Evolutionary conservation across 2,888 invertebrate genomes (phyloP), one percentile per base, ranked within the genome.

Genomic region (Agrotis puta): DNA sequence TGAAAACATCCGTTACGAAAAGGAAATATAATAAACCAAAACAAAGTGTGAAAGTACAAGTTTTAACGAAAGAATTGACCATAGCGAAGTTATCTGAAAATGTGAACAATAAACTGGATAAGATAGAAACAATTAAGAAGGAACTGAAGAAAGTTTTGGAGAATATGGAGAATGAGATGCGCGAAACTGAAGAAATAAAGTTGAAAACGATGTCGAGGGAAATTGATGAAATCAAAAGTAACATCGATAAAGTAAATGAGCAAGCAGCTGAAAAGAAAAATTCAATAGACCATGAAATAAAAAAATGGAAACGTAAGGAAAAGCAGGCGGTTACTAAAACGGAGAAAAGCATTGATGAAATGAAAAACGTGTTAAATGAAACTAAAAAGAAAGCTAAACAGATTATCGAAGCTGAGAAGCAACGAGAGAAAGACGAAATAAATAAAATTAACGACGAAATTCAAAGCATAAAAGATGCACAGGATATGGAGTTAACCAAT

Each of bases 21-120:
- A 79, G 73, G 33, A 20, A 33, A 51, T 70, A 39, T 33, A 77
- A 47, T 33, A 77, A 74, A 57, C 45, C 50, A 53, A 74, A 56
- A 56, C 3, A 47, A 5, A 54, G 33, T 24, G 48, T 27, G 11
- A 54, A 54, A 79, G 0, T 64, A 22, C 13, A 24, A 47, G 43
- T 24, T 20, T 18, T 64, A 33, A 64, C n/a, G 20, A 79, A 75
- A 24, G 24, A 45, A 58, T 3, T 0, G 13, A 0, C 1, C 0
- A 3, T 39, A n/a, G 20, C 7, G 27, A 27, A 0, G 27, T 18
- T 43, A 11, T 4, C 7, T n/a, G 6, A 6, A 1, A 27, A 27
- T 43, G 27, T 27, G 2, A 64, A 5, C 3, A 47, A 2, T 0
- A 18, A 43, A 54, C 2, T 69, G 20, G 2, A 13, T 1, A 50